Evolutionary conservation across 2,797 vertebrate genomes (phyloP), one percentile per base, ranked within the genome.

Genomic region (Masticophis lateralis): DNA sequence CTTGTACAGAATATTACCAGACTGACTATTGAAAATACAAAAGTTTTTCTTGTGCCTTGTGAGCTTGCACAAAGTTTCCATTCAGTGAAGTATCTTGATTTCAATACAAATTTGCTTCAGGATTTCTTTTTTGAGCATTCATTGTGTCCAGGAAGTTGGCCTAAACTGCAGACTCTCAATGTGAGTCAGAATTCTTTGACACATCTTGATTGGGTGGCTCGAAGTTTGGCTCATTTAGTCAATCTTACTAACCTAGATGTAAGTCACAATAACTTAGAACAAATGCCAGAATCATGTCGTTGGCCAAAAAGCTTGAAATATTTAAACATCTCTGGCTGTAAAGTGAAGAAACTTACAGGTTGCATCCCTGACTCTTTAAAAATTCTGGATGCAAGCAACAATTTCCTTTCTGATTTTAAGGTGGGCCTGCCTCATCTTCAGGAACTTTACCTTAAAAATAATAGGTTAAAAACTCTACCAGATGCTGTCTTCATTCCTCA

Each of bases 281-380:
- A 88, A 1, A 97, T 98, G 94, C 96, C 97, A 1, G 87, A 95
- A 51, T 88, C 7, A 2, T 98, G 98, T 89, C 90, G 13, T 9
- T 98, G 98, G 98, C 98, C 98, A 3, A 3, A 86, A 51, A 95
- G 32, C 12, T 95, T 98, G 90, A 97, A 93, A 86, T 97, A 95
- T 86, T 93, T 98, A 92, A 98, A 98, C 87, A 95, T 98, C 57
- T 98, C 98, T 47, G 92, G 96, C 59, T 97, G 97, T 3, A 97
- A 97, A 28, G 95, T 98, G 51, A 25, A 59, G 16, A 86, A 1
- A 0, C 14, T 98, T 53, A 98, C 97, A 0, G 0, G 0, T 0
- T 98, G 98, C 92, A 94, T 98, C 91, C 98, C 98, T 18, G 0
- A 0, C 22, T 97, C 91, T 0, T 96, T 98, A 90, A 97, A 98